A percentile compares a stretch with the other conserved stretches of the same genome.
Conservation (phyloP, 2,797 vertebrate species). For the Dromococcyx pavoninus region DNA sequence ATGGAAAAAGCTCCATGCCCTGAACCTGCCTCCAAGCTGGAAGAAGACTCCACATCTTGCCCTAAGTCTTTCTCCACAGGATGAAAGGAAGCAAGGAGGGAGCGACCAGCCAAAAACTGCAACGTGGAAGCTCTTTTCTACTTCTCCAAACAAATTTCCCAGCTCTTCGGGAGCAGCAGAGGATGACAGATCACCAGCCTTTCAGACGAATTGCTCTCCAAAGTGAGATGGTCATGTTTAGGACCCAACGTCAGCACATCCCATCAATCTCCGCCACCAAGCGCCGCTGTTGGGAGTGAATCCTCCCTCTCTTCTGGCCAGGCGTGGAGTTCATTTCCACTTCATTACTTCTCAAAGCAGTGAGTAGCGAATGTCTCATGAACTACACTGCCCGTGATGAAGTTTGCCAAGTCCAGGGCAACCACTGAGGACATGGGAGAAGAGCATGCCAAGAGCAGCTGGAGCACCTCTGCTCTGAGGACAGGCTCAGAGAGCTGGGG, state of each 20-base stretch:
- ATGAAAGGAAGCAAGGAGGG: not conserved
- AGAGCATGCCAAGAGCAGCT: not conserved
- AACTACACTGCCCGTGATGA: not conserved
- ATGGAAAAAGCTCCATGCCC: fast-evolving
- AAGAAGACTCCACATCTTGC: not conserved
- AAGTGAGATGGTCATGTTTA: conserved; percentile 66
- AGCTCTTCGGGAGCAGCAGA: not conserved
- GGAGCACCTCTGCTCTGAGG: too few species aligned
- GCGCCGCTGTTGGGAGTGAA: conserved; percentile 35
- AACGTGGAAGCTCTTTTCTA: not conserved
- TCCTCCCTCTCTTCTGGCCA: not conserved
- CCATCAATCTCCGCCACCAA: conserved; percentile 66
- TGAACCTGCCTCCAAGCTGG: not conserved
- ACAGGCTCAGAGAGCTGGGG: too few species aligned
- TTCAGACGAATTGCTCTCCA: conserved; percentile 70
- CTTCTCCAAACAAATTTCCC: conserved; percentile 14
- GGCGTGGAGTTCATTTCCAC: conserved; percentile 72
- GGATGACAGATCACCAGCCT: conserved; percentile 66
- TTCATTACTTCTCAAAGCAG: conserved; percentile 68
- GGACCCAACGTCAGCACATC: conserved; percentile 65
- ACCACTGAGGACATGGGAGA: fast-evolving
- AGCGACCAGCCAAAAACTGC: fast-evolving
- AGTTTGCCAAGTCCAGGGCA: not conserved
- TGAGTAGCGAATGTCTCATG: conserved; percentile 28
- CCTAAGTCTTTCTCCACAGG: fast-evolving